A percentile compares a stretch with the other conserved stretches of the same genome.
These are phyloP conservation scores for Podocnemis expansa DNA, from an alignment of 2,113 vertebrate genomes.

Conservation along the genomic window DNA sequence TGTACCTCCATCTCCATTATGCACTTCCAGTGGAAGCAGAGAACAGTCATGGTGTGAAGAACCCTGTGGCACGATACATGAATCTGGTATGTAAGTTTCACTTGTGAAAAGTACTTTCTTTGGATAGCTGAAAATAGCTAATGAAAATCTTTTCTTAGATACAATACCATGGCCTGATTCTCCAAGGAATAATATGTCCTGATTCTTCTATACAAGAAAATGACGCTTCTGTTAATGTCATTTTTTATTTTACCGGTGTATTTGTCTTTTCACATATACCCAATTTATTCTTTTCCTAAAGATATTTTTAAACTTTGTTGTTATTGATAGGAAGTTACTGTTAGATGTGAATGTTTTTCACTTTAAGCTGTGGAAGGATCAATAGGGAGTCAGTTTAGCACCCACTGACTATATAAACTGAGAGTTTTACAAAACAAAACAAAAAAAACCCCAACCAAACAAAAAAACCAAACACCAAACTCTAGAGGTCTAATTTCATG, in stretches of 20 bases:
- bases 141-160: not conserved
- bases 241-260: not conserved
- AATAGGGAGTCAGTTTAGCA: not conserved
- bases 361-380: not conserved
- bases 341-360: not conserved
- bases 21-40: conserved; percentile 52
- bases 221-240: not conserved
- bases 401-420: not conserved
- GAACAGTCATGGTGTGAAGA: conserved; percentile 8
- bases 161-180: not conserved
- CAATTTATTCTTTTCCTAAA: not conserved
- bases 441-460: too few species aligned
- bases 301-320: not conserved
- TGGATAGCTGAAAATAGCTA: not conserved
- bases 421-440: not conserved
- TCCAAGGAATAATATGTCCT: not conserved
- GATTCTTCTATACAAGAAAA: not conserved
- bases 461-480: too few species aligned
- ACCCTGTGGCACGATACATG: not conserved
- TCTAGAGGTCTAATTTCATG: not conserved
- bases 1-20: conserved; percentile 14
- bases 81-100: conserved; percentile 68
- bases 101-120: not conserved
- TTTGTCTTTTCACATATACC: not conserved
- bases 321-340: not conserved